Percentiles rank a stretch among this genome's conserved stretches.
These are phyloP conservation scores for Pollenia griseotomentosa DNA, from an alignment of 2,888 invertebrate species.

Conservation along the genomic window DNA sequence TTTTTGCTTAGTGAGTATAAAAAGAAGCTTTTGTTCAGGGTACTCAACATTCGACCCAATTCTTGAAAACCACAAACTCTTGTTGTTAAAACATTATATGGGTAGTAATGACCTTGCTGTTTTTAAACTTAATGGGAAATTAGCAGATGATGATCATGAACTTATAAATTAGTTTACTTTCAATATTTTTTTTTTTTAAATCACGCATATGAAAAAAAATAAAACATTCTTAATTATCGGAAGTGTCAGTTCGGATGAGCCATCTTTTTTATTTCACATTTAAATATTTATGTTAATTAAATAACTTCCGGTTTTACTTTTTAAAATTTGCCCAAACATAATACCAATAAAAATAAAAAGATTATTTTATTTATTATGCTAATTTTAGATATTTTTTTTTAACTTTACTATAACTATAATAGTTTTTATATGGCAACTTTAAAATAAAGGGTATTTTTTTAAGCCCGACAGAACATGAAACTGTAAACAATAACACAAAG, in stretches of 20 bases:
- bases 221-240: conserved; percentile 49
- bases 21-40: neutral
- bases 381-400: neutral
- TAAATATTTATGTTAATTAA: conserved; percentile 60
- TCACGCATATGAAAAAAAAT: neutral
- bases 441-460: no score
- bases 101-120: conserved; percentile 62
- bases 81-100: conserved; percentile 9
- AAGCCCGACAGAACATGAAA: no score
- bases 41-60: neutral
- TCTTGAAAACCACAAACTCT: conserved; percentile 6
- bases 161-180: conserved; percentile 56
- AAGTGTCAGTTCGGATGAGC: conserved; percentile 49
- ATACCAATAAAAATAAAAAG: neutral
- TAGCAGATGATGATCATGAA: conserved; percentile 41
- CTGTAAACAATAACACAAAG: no score
- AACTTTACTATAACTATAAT: neutral
- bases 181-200: conserved; percentile 9
- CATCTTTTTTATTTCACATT: conserved; percentile 43
- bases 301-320: conserved; percentile 64
- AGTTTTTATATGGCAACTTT: neutral
- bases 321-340: conserved; percentile 13
- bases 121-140: conserved; percentile 47
- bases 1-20: no score
- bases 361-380: conserved; percentile 28